A percentile compares a stretch with the other conserved stretches of the same genome.
phyloP scores from a whole-genome alignment of 2,888 invertebrate species.

The Standfussiana lucernea region DNA sequence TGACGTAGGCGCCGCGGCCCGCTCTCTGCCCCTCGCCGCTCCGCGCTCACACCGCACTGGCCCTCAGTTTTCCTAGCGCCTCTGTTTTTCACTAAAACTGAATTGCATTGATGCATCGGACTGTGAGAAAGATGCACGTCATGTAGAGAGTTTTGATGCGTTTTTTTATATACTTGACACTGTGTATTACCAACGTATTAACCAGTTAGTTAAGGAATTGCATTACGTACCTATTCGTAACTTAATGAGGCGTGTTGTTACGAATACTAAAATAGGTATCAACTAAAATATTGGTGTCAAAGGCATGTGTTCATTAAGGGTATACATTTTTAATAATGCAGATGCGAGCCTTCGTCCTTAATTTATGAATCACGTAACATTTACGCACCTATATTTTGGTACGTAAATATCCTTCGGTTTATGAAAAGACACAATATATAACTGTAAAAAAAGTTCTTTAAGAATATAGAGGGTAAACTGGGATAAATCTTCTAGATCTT shows the following conservation, averaged over 20 bases:
- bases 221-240: no score
- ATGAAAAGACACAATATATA: conserved; percentile 6
- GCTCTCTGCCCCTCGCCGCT: conserved; percentile 74
- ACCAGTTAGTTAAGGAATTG: background rate
- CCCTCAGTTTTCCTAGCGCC: conserved; percentile 81
- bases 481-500: conserved; percentile 8
- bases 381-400: background rate
- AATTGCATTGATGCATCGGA: conserved; percentile 77
- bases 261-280: conserved; percentile 11
- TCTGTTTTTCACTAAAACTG: conserved; percentile 79
- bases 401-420: background rate
- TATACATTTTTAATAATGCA: background rate
- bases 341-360: background rate
- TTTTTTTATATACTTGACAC: background rate
- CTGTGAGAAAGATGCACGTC: conserved; percentile 67
- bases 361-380: background rate
- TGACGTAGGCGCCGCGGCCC: conserved; percentile 83
- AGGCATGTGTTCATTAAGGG: conserved; percentile 13
- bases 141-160: conserved; percentile 5
- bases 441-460: background rate
- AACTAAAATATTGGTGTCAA: conserved; percentile 31
- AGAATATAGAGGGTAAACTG: background rate
- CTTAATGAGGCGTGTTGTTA: background rate
- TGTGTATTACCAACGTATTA: background rate
- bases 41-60: conserved; percentile 67